Evolutionary conservation across 2,113 vertebrate species (phyloP).

Genomic region (Agapornis roseicollis): DNA sequence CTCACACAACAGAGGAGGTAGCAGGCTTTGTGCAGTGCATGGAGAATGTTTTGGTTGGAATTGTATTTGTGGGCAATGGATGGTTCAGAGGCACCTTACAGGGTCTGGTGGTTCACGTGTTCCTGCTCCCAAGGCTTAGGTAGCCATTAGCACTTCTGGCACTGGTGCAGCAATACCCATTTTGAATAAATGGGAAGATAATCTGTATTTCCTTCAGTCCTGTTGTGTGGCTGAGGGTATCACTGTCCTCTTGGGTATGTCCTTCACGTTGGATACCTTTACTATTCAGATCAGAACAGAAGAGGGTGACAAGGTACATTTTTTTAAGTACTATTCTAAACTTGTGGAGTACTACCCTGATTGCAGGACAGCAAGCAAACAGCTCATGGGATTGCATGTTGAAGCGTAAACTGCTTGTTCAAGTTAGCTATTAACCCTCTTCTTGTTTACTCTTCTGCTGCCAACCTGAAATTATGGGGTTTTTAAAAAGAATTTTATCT

Average conservation of each 20-base stretch:
- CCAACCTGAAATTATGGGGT: neutral
- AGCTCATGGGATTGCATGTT: neutral
- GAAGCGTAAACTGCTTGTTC: neutral
- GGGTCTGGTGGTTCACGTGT: rapidly evolving
- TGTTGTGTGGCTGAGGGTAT: neutral
- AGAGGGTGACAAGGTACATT: neutral
- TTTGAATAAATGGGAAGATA: neutral
- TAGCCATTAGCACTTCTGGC: neutral
- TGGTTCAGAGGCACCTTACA: neutral
- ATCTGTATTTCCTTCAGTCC: neutral
- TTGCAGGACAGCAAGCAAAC: neutral
- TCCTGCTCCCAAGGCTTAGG: neutral
- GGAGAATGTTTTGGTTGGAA: neutral
- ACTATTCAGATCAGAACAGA: neutral
- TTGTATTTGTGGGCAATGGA: neutral
- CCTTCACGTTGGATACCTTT: neutral
- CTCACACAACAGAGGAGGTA: neutral
- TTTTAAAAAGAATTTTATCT: neutral
- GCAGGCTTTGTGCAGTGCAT: neutral
- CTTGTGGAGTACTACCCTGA: neutral
- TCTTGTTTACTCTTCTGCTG: neutral
- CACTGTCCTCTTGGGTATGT: neutral
- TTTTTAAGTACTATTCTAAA: neutral
- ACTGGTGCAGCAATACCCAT: neutral
- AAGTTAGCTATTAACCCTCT: neutral